Evolutionary conservation across 2,888 invertebrate species (phyloP).

Genomic region (Thera obeliscata): DNA sequence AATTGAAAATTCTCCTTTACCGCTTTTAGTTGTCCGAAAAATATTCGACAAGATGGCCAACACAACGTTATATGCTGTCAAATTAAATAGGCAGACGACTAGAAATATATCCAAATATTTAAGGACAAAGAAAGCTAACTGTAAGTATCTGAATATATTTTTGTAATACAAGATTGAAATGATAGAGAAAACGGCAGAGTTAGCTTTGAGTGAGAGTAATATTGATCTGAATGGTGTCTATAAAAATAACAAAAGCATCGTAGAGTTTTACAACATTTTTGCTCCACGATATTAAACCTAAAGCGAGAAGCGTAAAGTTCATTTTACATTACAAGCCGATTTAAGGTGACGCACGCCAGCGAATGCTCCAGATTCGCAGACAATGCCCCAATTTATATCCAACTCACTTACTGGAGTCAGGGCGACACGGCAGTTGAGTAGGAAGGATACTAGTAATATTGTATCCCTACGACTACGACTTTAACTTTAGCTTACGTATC

Average conservation of each 20-base stretch:
- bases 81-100: too few relatives aligned
- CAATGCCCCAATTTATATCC: conserved; percentile 84
- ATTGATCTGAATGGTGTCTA: not conserved
- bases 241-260: not conserved
- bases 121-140: too few relatives aligned
- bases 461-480: conserved; percentile 22
- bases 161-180: not conserved
- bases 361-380: conserved; percentile 82
- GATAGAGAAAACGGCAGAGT: not conserved
- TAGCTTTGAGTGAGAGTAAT: not conserved
- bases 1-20: not conserved
- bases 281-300: not conserved
- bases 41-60: too few relatives aligned
- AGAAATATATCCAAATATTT: too few relatives aligned
- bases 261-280: not conserved
- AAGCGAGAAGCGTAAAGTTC: not conserved
- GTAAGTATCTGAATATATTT: too few relatives aligned
- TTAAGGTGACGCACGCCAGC: conserved; percentile 39
- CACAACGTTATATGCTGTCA: too few relatives aligned
- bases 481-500: conserved; percentile 1
- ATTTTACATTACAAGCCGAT: conserved; percentile 6
- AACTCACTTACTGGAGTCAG: conserved; percentile 81
- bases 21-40: too few relatives aligned
- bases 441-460: conserved; percentile 56
- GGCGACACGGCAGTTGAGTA: conserved; percentile 63